Percentiles rank a stretch among this genome's conserved stretches.
phyloP scores from a whole-genome alignment of 2,113 vertebrate species.

The Sisor rabdophorus region DNA sequence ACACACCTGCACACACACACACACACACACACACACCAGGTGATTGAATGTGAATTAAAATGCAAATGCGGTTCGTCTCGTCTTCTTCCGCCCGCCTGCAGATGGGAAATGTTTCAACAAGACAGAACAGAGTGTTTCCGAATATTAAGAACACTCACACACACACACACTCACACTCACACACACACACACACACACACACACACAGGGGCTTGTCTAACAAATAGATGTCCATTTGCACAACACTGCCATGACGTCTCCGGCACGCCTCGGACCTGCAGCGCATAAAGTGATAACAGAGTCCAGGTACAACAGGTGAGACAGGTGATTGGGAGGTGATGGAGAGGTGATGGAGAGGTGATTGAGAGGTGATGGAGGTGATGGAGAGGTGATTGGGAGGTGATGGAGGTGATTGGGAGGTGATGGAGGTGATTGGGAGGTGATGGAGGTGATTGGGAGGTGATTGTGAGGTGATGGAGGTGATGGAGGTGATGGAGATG shows the following conservation, averaged over 20 bases:
- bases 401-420: background rate
- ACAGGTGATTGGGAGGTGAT: background rate
- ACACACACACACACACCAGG: constrained; percentile 18
- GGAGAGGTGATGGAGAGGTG: background rate
- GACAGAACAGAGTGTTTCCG: constrained; percentile 23
- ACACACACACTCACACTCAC: background rate
- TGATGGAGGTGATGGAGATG: too few relatives aligned
- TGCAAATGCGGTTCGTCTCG: constrained; percentile 67
- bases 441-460: background rate
- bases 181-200: constrained; percentile 18
- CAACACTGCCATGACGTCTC: background rate
- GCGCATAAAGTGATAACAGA: background rate
- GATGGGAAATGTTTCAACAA: constrained; percentile 58
- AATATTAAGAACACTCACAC: constrained; percentile 30
- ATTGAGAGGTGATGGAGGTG: too few relatives aligned
- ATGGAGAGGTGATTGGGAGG: background rate
- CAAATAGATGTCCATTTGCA: background rate
- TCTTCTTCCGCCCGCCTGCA: constrained; percentile 53
- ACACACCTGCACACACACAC: background rate
- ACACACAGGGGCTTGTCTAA: background rate
- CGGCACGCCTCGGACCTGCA: background rate
- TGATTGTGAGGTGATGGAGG: background rate
- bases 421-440: background rate
- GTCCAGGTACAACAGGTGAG: background rate
- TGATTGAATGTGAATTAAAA: constrained; percentile 73